Percentiles rank a stretch among this genome's conserved stretches.
phyloP scores from a whole-genome alignment of 1,140 invertebrate species.

The Ladona fulva region DNA sequence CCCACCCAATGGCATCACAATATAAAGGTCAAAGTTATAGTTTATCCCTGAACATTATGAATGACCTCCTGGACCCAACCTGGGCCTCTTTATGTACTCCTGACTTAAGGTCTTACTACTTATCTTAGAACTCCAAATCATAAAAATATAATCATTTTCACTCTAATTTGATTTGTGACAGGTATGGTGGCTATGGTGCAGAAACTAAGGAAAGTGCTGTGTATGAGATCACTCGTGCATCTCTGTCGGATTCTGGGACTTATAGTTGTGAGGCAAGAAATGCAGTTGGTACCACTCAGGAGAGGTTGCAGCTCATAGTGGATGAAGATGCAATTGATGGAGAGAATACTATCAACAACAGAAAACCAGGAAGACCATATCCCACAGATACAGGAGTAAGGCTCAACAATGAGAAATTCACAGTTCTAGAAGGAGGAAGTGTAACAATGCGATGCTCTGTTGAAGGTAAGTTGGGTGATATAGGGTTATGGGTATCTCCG shows the following conservation, averaged over 20 bases:
- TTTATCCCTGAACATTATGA: too few relatives aligned
- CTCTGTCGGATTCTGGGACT: slow-evolving; percentile 50
- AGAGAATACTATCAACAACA: slow-evolving; percentile 12
- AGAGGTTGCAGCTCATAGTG: slow-evolving; percentile 57
- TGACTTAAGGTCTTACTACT: too few relatives aligned
- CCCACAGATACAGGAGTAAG: background rate
- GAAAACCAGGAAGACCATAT: background rate
- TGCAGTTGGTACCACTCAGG: slow-evolving; percentile 50
- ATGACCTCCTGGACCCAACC: too few relatives aligned
- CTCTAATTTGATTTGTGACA: slow-evolving; percentile 3
- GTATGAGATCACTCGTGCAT: slow-evolving; percentile 48
- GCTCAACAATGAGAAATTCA: slow-evolving; percentile 14
- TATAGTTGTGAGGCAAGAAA: slow-evolving; percentile 63
- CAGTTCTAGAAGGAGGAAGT: slow-evolving; percentile 33
- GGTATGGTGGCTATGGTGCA: background rate
- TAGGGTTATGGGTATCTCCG: too few relatives aligned
- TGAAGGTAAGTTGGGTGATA: slow-evolving; percentile 31
- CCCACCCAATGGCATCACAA: too few relatives aligned
- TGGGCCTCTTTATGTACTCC: too few relatives aligned
- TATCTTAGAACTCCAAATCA: too few relatives aligned
- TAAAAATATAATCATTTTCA: too few relatives aligned
- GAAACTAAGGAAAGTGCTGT: slow-evolving; percentile 36
- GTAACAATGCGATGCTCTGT: slow-evolving; percentile 36
- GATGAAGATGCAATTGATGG: slow-evolving; percentile 36
- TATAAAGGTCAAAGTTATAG: too few relatives aligned